Percentiles rank a stretch among this genome's conserved stretches.
phyloP scores from a whole-genome alignment of 2,888 invertebrate genomes.

The Thysanoteuthis rhombus region DNA sequence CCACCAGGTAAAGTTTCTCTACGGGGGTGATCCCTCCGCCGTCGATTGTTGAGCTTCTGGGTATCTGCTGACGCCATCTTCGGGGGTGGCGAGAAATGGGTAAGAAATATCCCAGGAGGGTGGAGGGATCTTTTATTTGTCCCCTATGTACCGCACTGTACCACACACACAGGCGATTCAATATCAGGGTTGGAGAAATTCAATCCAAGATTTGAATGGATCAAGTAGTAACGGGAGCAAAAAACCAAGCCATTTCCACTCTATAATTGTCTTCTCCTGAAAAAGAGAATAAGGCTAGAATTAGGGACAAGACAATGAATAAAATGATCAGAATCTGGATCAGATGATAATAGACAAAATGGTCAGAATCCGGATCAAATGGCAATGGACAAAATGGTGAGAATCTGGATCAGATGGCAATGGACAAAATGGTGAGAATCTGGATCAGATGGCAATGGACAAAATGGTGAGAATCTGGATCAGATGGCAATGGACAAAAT shows the following conservation, averaged over 20 bases:
- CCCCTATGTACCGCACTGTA: not conserved
- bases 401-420: too few species aligned
- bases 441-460: too few species aligned
- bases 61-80: conserved; percentile 32
- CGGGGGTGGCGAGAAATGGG: conserved; percentile 22
- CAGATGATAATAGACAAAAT: too few species aligned
- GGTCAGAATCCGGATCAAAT: too few species aligned
- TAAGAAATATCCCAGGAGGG: conserved; percentile 1
- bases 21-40: conserved; percentile 24
- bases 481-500: too few species aligned
- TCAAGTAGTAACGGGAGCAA: not conserved
- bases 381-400: too few species aligned
- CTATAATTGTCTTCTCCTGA: not conserved
- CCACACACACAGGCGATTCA: not conserved
- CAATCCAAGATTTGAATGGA: not conserved
- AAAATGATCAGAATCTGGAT: not conserved
- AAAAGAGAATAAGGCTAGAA: not conserved
- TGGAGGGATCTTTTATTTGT: not conserved
- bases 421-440: too few species aligned
- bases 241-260: not conserved
- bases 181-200: not conserved
- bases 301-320: not conserved
- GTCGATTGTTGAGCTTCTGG: conserved; percentile 30
- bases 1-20: conserved; percentile 23
- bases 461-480: too few species aligned